Percentiles rank a stretch among this genome's conserved stretches.
Conservation (phyloP, 2,888 invertebrate genomes). For the Drosophila lacicola region DNA sequence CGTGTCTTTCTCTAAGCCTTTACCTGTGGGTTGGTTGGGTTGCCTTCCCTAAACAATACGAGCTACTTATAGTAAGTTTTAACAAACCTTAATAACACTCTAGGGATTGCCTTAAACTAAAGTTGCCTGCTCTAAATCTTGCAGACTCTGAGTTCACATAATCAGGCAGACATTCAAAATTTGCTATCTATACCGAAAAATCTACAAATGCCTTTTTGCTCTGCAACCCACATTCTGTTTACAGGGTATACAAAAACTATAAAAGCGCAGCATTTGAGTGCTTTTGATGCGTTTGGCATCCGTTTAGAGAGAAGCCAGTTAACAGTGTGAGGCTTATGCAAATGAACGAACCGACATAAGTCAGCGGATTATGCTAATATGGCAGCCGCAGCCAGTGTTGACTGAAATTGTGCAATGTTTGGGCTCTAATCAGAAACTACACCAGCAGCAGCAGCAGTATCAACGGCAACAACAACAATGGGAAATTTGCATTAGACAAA, state of each 20-base stretch:
- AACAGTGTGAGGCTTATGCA: slow-evolving; percentile 66
- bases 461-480: slow-evolving; percentile 12
- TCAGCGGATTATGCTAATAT: slow-evolving; percentile 73
- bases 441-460: slow-evolving; percentile 19
- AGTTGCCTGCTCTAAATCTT: no score
- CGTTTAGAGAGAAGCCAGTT: not conserved
- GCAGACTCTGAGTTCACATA: no score
- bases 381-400: slow-evolving; percentile 33
- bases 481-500: slow-evolving; percentile 28
- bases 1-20: no score
- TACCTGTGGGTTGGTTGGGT: no score
- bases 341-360: slow-evolving; percentile 59
- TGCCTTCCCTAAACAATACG: no score
- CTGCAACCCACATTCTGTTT: not conserved
- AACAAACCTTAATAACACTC: no score
- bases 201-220: not conserved
- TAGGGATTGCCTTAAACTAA: no score
- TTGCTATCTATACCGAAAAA: no score
- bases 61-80: no score
- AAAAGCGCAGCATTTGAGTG: not conserved
- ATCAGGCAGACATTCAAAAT: not conserved
- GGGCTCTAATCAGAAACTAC: slow-evolving; percentile 43
- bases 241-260: slow-evolving; percentile 9
- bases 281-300: slow-evolving; percentile 9
- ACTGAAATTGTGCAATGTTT: slow-evolving; percentile 57